These are phyloP conservation scores for Nothocercus julius DNA, from an alignment of 2,113 vertebrate species.

Conservation along the genomic window DNA sequence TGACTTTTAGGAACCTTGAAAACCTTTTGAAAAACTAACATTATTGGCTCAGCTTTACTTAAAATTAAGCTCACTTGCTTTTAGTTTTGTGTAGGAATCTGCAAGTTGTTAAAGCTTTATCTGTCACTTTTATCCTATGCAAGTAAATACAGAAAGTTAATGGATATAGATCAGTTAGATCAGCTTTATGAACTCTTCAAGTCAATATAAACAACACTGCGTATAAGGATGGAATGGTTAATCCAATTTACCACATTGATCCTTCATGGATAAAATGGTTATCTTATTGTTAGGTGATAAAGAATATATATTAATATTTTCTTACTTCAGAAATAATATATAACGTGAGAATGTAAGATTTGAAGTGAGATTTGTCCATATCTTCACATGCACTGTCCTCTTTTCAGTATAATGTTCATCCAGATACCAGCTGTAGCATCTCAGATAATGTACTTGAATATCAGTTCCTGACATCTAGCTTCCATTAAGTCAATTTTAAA, in stretches of 20 bases:
- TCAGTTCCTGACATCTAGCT: too few relatives aligned
- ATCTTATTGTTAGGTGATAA: constrained; percentile 43
- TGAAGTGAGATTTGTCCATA: not conserved
- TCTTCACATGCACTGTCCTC: constrained; percentile 53
- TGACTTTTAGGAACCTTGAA: not conserved
- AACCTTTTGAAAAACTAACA: not conserved
- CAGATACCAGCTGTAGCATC: not conserved
- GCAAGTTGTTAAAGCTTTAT: not conserved
- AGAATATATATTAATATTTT: constrained; percentile 80
- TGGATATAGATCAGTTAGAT: not conserved
- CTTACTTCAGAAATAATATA: constrained; percentile 65
- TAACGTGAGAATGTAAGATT: too few relatives aligned
- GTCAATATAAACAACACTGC: not conserved
- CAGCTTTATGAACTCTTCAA: not conserved
- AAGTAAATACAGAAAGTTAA: not conserved
- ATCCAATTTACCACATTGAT: not conserved
- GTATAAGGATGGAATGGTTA: not conserved
- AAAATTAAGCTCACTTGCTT: not conserved
- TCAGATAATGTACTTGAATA: not conserved
- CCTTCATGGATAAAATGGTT: not conserved
- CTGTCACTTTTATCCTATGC: not conserved
- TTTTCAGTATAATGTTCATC: not conserved
- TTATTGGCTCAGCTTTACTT: not conserved
- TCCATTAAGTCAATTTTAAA: not conserved
- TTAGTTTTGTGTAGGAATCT: not conserved